Evolutionary conservation across 2,888 invertebrate genomes (phyloP).

Genomic region (Tinea semifulvella): DNA sequence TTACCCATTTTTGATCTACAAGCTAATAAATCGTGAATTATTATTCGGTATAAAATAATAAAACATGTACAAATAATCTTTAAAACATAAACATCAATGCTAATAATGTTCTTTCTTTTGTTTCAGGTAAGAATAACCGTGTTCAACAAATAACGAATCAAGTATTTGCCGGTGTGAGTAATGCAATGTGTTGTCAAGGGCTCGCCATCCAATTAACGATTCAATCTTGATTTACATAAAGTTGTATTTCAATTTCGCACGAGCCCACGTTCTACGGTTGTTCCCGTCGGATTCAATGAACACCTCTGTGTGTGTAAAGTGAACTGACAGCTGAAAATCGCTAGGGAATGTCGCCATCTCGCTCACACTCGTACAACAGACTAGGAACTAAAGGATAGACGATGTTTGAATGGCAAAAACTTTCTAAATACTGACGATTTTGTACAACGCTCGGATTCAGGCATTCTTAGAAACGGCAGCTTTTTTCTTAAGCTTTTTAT

Average conservation of each 20-base stretch:
- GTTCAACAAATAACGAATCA: constrained; percentile 30
- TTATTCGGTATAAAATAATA: not conserved
- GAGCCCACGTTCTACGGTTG: constrained; percentile 25
- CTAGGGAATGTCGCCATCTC: constrained; percentile 15
- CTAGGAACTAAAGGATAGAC: constrained; percentile 6
- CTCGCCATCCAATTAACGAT: constrained; percentile 42
- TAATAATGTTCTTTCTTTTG: constrained; percentile 30
- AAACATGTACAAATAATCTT: not conserved
- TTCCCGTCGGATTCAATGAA: constrained; percentile 21
- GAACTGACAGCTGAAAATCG: constrained; percentile 48
- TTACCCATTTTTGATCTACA: too few species aligned
- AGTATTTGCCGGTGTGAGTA: constrained; percentile 33
- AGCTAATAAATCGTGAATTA: not conserved
- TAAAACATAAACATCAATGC: not conserved
- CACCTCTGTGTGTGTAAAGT: constrained; percentile 30
- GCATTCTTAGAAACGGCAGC: not conserved
- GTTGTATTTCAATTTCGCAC: constrained; percentile 48
- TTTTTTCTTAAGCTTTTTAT: not conserved
- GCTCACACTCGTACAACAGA: not conserved
- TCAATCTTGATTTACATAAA: constrained; percentile 46
- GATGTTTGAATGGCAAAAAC: constrained; percentile 13
- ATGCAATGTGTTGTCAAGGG: constrained; percentile 41
- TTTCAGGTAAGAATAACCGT: constrained; percentile 43
- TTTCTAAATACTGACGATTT: constrained; percentile 12
- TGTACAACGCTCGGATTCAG: not conserved